Percentiles rank a stretch among this genome's conserved stretches.
Evolutionary conservation across 53 echinoderm and acorn worm species (phyloP).

Genomic region (Echinarachnius parma): DNA sequence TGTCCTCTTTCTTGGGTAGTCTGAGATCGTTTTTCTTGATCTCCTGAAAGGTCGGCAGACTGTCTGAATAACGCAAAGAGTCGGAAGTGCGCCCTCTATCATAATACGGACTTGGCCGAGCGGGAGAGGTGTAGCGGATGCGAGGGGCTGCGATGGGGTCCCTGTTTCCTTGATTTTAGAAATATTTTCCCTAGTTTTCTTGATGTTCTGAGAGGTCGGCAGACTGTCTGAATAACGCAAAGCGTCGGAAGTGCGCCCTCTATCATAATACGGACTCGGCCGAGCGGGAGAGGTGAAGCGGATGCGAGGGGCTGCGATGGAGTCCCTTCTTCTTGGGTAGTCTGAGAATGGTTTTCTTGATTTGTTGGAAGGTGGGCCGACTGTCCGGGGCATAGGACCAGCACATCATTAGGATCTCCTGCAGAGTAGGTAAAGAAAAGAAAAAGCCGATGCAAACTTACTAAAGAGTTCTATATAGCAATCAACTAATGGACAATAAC

Average conservation of each 20-base stretch:
- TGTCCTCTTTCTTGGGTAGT: too few species aligned
- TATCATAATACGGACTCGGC: constrained; percentile 94
- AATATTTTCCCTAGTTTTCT: constrained; percentile 69
- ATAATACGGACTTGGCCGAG: constrained; percentile 94
- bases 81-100: constrained; percentile 40
- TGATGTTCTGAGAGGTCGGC: constrained; percentile 71
- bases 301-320: constrained; percentile 91
- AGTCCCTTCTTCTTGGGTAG: constrained; percentile 88
- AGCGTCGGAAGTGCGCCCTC: too few species aligned
- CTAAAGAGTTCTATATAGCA: too few species aligned
- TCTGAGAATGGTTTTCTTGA: constrained; percentile 74
- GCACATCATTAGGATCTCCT: constrained; percentile 99
- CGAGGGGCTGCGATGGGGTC: constrained; percentile 85
- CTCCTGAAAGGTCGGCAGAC: too few species aligned
- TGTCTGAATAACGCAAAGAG: too few species aligned
- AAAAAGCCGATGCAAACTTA: too few species aligned
- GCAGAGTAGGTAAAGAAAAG: not conserved
- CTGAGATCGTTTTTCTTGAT: too few species aligned
- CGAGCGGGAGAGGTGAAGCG: constrained; percentile 85
- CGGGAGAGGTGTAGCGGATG: constrained; percentile 90
- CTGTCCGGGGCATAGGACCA: constrained; percentile 78
- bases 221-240: constrained; percentile 66
- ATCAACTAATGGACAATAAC: too few species aligned
- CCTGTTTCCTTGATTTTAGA: constrained; percentile 79
- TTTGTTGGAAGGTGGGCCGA: constrained; percentile 68